Conservation (phyloP, 2,888 invertebrate species). For the Drosophila pegasa region DNA sequence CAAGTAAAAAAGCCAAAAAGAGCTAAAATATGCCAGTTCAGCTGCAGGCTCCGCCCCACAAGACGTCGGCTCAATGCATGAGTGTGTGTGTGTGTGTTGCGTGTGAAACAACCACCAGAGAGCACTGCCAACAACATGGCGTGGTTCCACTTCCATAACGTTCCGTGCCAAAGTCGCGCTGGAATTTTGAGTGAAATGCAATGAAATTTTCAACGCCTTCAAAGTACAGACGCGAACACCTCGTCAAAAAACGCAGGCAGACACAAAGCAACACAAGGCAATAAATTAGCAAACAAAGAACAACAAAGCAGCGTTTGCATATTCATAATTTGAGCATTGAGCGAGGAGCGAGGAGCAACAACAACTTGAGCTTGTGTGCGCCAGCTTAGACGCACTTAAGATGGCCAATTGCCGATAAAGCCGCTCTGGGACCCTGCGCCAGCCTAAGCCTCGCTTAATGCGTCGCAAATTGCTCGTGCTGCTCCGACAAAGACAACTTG, state of each 20-base stretch:
- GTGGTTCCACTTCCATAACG: constrained; percentile 73
- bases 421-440: neutral
- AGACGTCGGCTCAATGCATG: constrained; percentile 28
- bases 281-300: constrained; percentile 14
- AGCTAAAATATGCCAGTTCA: constrained; percentile 3
- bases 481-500: constrained; percentile 55
- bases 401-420: constrained; percentile 54
- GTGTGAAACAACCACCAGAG: constrained; percentile 50
- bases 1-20: neutral
- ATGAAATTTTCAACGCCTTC: constrained; percentile 51
- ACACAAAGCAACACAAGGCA: constrained; percentile 17
- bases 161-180: constrained; percentile 42
- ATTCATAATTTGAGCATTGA: constrained; percentile 62
- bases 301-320: constrained; percentile 39
- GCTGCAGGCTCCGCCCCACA: constrained; percentile 59
- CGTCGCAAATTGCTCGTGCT: constrained; percentile 68
- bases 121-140: constrained; percentile 75
- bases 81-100: constrained; percentile 18
- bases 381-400: constrained; percentile 69
- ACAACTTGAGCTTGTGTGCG: constrained; percentile 42
- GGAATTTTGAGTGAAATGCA: constrained; percentile 58
- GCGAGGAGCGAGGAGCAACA: constrained; percentile 28
- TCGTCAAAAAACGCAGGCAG: constrained; percentile 8
- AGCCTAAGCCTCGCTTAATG: constrained; percentile 45
- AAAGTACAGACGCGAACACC: constrained; percentile 56